Percentiles rank a stretch among this genome's conserved stretches.
phyloP scores from a whole-genome alignment of 1,140 invertebrate species.

The Conus betulinus region DNA sequence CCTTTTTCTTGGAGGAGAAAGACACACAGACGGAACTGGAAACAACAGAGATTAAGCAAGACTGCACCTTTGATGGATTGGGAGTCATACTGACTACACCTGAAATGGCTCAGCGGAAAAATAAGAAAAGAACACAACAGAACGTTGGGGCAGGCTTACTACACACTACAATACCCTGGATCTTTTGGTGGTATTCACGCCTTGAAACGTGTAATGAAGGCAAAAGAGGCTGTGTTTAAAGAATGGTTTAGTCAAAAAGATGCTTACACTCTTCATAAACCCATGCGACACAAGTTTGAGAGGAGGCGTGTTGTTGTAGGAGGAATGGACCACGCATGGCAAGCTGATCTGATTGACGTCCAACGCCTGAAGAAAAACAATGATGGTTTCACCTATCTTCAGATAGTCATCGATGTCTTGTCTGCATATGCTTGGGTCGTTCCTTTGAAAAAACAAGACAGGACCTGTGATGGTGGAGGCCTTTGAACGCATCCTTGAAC shows the following conservation, averaged over 20 bases:
- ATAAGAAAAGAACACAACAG: too few relatives aligned
- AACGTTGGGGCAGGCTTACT: too few relatives aligned
- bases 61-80: too few relatives aligned
- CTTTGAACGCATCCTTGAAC: slow-evolving; percentile 57
- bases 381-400: too few relatives aligned
- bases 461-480: slow-evolving; percentile 53
- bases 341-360: slow-evolving; percentile 73
- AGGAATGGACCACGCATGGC: slow-evolving; percentile 70
- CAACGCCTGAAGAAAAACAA: slow-evolving; percentile 68
- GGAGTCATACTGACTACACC: too few relatives aligned
- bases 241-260: slow-evolving; percentile 39
- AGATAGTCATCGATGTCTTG: slow-evolving; percentile 76
- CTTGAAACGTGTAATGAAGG: too few relatives aligned
- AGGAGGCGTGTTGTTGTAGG: slow-evolving; percentile 29
- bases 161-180: too few relatives aligned
- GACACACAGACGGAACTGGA: too few relatives aligned
- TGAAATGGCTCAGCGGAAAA: too few relatives aligned
- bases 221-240: neutral
- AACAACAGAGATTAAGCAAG: too few relatives aligned
- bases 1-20: too few relatives aligned
- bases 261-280: slow-evolving; percentile 45
- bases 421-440: slow-evolving; percentile 75
- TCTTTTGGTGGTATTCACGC: too few relatives aligned
- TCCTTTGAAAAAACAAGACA: slow-evolving; percentile 76
- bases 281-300: slow-evolving; percentile 27